Evolutionary conservation across 2,888 invertebrate genomes (phyloP), one percentile per base, ranked within the genome.

Genomic region (Rhyacophila evoluta): DNA sequence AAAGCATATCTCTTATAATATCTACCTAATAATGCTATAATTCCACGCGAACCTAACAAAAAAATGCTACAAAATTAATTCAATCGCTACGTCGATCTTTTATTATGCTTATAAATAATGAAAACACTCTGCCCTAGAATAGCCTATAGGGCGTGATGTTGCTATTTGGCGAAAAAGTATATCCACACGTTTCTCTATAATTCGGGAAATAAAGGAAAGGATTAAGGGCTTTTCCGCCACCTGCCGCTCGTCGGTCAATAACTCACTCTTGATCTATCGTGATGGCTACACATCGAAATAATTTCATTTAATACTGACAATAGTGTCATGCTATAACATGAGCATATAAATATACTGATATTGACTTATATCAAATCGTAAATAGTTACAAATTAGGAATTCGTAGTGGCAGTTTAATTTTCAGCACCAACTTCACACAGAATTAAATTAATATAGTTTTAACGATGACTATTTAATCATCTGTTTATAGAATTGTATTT

Each of bases 211-310:
- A 55, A 55, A 55, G 55, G 55, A 55, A 55, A 6, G 55, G 55
- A 55, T 55, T 55, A 55, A 55, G 55, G 55, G 55, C 55, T 55
- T 55, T 55, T 55, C 55, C 25, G 25, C 55, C 55, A 55, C 41
- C 41, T 41, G 41, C 41, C 41, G 41, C 41, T 41, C 41, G 19
- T 25, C 19, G 55, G 55, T 55, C 55, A 55, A 55, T 55, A 55
- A 55, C 55, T 55, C 55, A 55, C 55, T 15, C 19, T 19, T 55
- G 55, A 55, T 19, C 55, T 55, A 55, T 25, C n/a, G 19, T 10
- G 55, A 19, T 19, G 25, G 55, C 15, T 19, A 55, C 55, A 55
- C 55, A 55, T 25, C 19, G 55, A 0, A 2, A 10, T 25, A 55
- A 19, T 55, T 25, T 19, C 6, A 55, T 19, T 12, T 6, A 4